These are phyloP conservation scores for Listrodromus nycthemerus DNA, from an alignment of 2,888 invertebrate genomes.

Conservation along the genomic window DNA sequence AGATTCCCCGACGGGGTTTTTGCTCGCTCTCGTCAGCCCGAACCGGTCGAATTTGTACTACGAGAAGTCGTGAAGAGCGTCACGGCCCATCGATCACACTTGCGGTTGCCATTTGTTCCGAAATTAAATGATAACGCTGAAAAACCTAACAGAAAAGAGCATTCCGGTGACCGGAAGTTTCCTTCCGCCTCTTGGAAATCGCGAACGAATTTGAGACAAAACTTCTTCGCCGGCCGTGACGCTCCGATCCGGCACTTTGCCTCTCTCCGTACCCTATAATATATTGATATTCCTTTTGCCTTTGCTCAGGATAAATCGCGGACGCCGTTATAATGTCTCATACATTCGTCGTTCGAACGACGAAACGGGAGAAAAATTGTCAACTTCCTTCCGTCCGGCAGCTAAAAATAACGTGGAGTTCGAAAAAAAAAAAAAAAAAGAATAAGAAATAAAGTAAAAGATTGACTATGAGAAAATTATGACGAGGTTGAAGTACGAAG, in stretches of 20 bases:
- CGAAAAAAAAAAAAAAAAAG: background rate
- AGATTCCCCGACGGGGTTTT: conserved; percentile 16
- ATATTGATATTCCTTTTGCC: conserved; percentile 30
- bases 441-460: background rate
- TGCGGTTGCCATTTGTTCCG: conserved; percentile 27
- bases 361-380: conserved; percentile 7
- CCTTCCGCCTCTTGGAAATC: background rate
- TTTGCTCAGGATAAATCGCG: conserved; percentile 13
- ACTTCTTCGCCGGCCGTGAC: conserved; percentile 14
- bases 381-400: conserved; percentile 42
- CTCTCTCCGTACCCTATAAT: conserved; percentile 31
- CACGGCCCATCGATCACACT: conserved; percentile 18
- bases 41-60: conserved; percentile 26
- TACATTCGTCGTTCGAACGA: conserved; percentile 23
- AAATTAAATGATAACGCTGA: background rate
- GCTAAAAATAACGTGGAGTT: conserved; percentile 15
- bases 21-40: background rate
- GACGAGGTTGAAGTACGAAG: conserved; percentile 14
- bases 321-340: conserved; percentile 7
- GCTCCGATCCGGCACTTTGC: conserved; percentile 41
- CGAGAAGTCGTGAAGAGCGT: conserved; percentile 26
- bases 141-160: background rate
- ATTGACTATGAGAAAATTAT: background rate
- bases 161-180: conserved; percentile 17
- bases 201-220: background rate